Evolutionary conservation across 2,113 vertebrate species (phyloP), one percentile per base, ranked within the genome.

Genomic region (Rhea americana): DNA sequence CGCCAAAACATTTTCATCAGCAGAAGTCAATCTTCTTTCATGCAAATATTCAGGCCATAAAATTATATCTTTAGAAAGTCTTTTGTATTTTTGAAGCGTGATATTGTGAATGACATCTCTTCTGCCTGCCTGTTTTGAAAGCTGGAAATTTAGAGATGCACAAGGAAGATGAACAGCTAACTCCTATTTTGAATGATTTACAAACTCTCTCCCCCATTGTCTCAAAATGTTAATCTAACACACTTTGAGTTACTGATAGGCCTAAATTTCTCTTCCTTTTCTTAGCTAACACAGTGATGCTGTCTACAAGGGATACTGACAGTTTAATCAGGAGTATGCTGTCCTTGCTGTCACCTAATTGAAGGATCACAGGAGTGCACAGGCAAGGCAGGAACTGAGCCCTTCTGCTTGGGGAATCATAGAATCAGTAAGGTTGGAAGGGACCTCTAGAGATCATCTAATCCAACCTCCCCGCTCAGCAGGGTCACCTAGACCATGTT

Each of bases 331-430:
- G 1, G 3, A 82, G 16, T 6, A 28, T 7, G 5, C 4, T 3
- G 5, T 21, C 39, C 25, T 72, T 61, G 48, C 59, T 88, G 43
- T 66, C 41, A 41, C 13, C 19, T 73, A 35, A 12, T 5, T 5
- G 0, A 0, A 18, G 7, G 2, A 3, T 43, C 39, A 80, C 22
- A 79, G 51, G 30, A 61, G 3, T 32, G 5, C 5, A 5, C 51
- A 32, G 26, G 26, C 37, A 82, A 43, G 20, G 37, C 20, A 82
- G 48, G 47, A 88, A 63, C n/a, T 2, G 24, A 75, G 18, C 21
- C 32, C 62, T 75, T 66, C 51, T 50, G 13, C 8, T 2, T 50
- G 7, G 8, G n/a, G 35, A 35, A 35, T 35, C 35, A 35, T 35
- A 35, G 6, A 35, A 35, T 35, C 35, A 35, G 35, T 35, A 35